A percentile compares a stretch with the other conserved stretches of the same genome.
phyloP scores from a whole-genome alignment of 2,888 invertebrate genomes.

The Apamea epomidion region DNA sequence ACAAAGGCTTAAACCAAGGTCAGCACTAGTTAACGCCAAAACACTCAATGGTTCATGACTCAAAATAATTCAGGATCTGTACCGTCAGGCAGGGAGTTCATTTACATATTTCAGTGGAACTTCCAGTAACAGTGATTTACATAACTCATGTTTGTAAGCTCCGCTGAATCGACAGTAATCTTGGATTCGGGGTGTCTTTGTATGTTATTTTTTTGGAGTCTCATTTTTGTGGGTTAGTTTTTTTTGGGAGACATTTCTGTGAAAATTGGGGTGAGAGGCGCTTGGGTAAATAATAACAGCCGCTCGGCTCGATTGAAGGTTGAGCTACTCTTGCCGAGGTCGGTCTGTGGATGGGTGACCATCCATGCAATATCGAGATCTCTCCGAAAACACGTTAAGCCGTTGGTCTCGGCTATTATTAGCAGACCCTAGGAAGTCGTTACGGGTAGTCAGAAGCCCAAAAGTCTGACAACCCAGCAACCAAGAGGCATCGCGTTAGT shows the following conservation, averaged over 20 bases:
- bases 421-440: background rate
- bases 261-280: background rate
- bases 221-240: slow-evolving; percentile 13
- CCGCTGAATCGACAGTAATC: slow-evolving; percentile 60
- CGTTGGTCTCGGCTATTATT: background rate
- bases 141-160: slow-evolving; percentile 71
- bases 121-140: slow-evolving; percentile 69
- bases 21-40: slow-evolving; percentile 57
- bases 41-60: slow-evolving; percentile 62
- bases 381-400: background rate
- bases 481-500: background rate
- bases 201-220: slow-evolving; percentile 38
- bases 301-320: background rate
- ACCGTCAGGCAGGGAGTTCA: slow-evolving; percentile 54
- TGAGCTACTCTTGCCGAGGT: background rate
- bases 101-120: slow-evolving; percentile 67
- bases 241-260: background rate
- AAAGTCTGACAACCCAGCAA: background rate
- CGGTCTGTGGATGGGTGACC: background rate
- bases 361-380: background rate
- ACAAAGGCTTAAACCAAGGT: slow-evolving; percentile 48
- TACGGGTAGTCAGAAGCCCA: background rate
- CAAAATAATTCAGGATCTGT: slow-evolving; percentile 63
- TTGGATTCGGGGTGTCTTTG: slow-evolving; percentile 54
- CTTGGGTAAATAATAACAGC: background rate